A percentile compares a stretch with the other conserved stretches of the same genome.
Evolutionary conservation across 2,113 vertebrate genomes (phyloP).

Genomic region (Hepsetus odoe): DNA sequence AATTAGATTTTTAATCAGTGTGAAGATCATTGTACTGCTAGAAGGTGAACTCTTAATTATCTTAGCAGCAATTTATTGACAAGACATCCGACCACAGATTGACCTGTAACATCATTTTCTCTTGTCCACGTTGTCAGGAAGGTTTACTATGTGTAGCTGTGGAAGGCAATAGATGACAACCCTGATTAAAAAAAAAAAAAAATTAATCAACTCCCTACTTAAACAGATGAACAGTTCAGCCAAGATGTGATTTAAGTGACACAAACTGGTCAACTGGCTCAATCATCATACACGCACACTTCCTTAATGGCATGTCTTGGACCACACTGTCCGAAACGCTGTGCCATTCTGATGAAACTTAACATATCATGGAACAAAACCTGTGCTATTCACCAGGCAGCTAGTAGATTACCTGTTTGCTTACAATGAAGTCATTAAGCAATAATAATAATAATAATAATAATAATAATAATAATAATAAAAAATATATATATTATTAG

Average conservation of each 20-base stretch:
- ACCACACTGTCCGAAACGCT: neutral
- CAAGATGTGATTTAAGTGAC: slow-evolving; percentile 39
- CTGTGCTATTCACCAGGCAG: too few relatives aligned
- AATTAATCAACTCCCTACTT: slow-evolving; percentile 36
- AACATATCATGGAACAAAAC: neutral
- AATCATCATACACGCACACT: neutral
- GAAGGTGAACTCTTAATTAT: slow-evolving; percentile 1
- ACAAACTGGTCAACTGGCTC: slow-evolving; percentile 19
- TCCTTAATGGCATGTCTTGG: neutral
- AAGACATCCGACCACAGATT: slow-evolving; percentile 19
- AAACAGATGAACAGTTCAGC: slow-evolving; percentile 39
- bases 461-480: neutral
- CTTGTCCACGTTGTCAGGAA: slow-evolving; percentile 37
- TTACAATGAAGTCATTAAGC: neutral
- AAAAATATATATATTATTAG: too few relatives aligned
- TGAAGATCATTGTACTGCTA: neutral
- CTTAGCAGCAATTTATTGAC: slow-evolving; percentile 30
- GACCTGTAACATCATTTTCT: slow-evolving; percentile 39
- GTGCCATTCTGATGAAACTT: neutral
- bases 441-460: neutral
- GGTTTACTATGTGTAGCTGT: slow-evolving; percentile 24
- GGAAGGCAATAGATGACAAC: slow-evolving; percentile 36
- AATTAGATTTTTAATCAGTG: neutral
- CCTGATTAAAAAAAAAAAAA: too few relatives aligned
- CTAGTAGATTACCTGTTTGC: neutral